Evolutionary conservation across 1,140 invertebrate species (phyloP).

Genomic region (Metopolophium dirhodum): DNA sequence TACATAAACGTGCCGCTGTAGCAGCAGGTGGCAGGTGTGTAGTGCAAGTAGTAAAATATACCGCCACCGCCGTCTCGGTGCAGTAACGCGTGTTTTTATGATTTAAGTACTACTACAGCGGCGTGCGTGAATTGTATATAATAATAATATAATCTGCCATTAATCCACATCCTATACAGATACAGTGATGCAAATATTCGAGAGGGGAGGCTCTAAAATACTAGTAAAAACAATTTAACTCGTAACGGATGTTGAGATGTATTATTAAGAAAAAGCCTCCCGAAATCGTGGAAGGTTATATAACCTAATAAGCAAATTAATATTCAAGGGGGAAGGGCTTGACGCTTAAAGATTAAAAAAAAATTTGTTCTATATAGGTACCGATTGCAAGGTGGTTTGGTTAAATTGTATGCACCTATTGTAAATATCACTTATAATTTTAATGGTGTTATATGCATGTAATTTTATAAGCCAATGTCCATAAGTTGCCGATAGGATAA

Average conservation of each 20-base stretch:
- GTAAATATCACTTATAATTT: not conserved
- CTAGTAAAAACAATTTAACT: not conserved
- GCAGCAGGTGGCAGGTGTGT: not conserved
- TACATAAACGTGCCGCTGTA: not conserved
- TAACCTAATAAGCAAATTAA: not conserved
- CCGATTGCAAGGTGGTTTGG: not conserved
- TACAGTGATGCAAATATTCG: not conserved
- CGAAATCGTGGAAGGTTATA: not conserved
- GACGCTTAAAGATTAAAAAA: not conserved
- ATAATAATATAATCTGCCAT: not conserved
- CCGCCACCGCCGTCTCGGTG: not conserved
- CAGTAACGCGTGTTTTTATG: slow-evolving; percentile 5
- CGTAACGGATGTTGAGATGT: not conserved
- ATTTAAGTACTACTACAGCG: not conserved
- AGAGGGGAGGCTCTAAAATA: not conserved
- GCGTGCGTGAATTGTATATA: not conserved
- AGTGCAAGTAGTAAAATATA: not conserved
- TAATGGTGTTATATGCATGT: not conserved
- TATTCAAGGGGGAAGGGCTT: not conserved
- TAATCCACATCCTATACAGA: not conserved
- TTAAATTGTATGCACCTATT: not conserved
- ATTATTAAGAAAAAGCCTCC: not conserved
- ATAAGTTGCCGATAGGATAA: not conserved
- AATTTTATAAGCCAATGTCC: not conserved
- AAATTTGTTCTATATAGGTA: not conserved